Conservation (phyloP, 2,888 invertebrate species). For the Danaus chrysippus region DNA sequence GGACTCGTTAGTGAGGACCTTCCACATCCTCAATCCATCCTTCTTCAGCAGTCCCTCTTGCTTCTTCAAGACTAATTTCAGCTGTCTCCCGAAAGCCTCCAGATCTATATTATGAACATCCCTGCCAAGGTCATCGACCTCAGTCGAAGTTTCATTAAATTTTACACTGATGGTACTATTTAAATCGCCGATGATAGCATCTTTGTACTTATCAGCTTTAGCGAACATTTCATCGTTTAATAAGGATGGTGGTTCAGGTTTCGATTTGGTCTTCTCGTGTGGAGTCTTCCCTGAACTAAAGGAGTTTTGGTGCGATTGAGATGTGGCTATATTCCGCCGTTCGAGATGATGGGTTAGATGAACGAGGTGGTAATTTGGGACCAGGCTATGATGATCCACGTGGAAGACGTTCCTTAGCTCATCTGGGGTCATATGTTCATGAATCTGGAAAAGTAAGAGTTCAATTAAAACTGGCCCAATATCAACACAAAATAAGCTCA, state of each 20-base stretch:
- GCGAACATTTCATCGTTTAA: constrained; percentile 70
- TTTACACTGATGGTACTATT: constrained; percentile 68
- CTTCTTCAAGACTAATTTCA: constrained; percentile 86
- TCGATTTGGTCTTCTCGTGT: constrained; percentile 61
- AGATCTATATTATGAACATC: constrained; percentile 83
- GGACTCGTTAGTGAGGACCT: constrained; percentile 86
- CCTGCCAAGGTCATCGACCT: constrained; percentile 48
- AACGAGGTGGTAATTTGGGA: constrained; percentile 92
- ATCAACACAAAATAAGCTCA: no score
- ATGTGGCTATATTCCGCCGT: constrained; percentile 63
- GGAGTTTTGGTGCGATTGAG: constrained; percentile 36
- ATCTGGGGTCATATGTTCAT: constrained; percentile 92
- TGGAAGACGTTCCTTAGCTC: constrained; percentile 91
- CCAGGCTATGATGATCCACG: constrained; percentile 86
- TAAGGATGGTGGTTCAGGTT: constrained; percentile 59
- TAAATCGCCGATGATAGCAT: constrained; percentile 65
- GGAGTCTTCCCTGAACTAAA: constrained; percentile 52
- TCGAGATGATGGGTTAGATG: constrained; percentile 83
- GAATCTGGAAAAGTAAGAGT: constrained; percentile 81
- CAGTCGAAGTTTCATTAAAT: constrained; percentile 64
- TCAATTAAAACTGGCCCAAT: neutral
- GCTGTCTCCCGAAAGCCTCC: constrained; percentile 87
- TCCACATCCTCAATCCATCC: constrained; percentile 89
- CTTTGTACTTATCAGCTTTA: constrained; percentile 56
- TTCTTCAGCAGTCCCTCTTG: constrained; percentile 88